Evolutionary conservation across 2,888 invertebrate species (phyloP), one percentile per base, ranked within the genome.

Genomic region (Drosophila hamatofila): DNA sequence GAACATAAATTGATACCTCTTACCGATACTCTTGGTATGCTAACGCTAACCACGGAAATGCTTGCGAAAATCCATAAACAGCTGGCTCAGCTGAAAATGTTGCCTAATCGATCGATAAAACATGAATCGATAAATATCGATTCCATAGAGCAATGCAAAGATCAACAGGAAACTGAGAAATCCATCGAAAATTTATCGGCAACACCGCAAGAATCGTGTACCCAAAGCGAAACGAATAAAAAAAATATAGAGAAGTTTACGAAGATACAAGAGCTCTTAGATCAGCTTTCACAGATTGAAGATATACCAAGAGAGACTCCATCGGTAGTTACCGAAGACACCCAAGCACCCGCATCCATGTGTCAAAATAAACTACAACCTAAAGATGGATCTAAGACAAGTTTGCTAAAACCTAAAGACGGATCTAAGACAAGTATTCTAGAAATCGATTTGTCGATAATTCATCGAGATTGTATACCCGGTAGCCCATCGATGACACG

Each of bases 1-100:
- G 18, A 49, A 14, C 18, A 8, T 21, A 18, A 33, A 30, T 1
- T 18, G 7, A 6, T 6, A 21, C 18, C 30, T 33, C 4, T 33
- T 3, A 30, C 21, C 7, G 30, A 33, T 14, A 33, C 49, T 14
- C 14, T 49, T 1, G 49, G 49, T 8, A 49, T 49, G 49, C 49
- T 49, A 14, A 30, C 21, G 30, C 14, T 49, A 14, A 49, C 49
- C 14, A 21, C 30, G 30, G 49, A 49, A 14, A 49, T 49, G 49
- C 14, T 49, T 2, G 2, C 49, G 7, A 49, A 33, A 30, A 49
- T 49, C 8, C 49, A 49, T 3, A 18, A 14, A 0, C 49, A 49
- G 30, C 3, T 49, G 49, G 18, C 18, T 18, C 49, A 49, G 30
- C 14, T 49, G 0, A 33, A 21, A 8, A 14, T 49, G 49, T 21